Evolutionary conservation across 2,888 invertebrate genomes (phyloP), one percentile per base, ranked within the genome.

Genomic region (Cyaniris semiargus): DNA sequence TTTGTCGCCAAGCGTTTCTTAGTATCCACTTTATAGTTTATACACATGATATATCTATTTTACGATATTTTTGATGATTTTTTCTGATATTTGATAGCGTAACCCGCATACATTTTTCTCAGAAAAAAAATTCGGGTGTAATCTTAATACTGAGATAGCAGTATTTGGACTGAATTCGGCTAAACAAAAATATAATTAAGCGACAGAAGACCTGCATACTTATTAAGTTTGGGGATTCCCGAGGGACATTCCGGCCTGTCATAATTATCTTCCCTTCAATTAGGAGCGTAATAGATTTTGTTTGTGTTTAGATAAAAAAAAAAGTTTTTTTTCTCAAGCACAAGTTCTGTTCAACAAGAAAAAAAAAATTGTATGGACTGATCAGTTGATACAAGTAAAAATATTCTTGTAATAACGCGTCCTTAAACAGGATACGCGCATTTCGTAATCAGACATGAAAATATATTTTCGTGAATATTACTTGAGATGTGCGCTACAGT

Each of bases 141-240:
- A 15, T 31, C 66, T 27, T 13, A 66, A 27, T 53, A 53, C 53
- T 53, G 53, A 15, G 53, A 53, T 53, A 18, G 53, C 18, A 48
- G 15, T 48, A 53, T 53, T 53, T 27, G 5, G 23, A 66, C 66
- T 15, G 27, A 27, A 31, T 18, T 66, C 27, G 18, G 66, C 27
- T 66, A 66, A 18, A 31, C 66, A 66, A 66, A 31, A 66, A 66
- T 66, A 66, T 66, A 66, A 66, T 66, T 31, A 66, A 66, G 27
- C 66, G 66, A 31, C 66, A 66, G 66, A 66, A 66, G 66, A 66
- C 66, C 27, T 66, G 66, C 66, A 66, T 66, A 66, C 66, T 66
- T 66, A 66, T 66, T 66, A 66, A 66, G 66, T 66, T 66, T 66
- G 27, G 27, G 66, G 66, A 66, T 66, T 66, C 66, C 15, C 66